A percentile compares a stretch with the other conserved stretches of the same genome.
Evolutionary conservation across 2,113 vertebrate species (phyloP).

Genomic region (Bos indicus): DNA sequence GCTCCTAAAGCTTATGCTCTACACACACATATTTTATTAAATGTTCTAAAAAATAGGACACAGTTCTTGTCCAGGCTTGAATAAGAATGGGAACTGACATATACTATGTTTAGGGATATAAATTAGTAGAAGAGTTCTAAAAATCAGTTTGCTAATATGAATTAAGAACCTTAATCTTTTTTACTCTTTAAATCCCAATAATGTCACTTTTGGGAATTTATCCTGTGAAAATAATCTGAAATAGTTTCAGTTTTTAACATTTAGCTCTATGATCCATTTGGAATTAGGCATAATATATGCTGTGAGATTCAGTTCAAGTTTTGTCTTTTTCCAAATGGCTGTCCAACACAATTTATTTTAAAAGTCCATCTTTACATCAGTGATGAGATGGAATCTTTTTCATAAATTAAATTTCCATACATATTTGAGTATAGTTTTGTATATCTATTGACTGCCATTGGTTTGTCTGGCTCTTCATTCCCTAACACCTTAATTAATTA

Average conservation of each 20-base stretch:
- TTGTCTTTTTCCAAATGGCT: background rate
- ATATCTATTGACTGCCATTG: background rate
- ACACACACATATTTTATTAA: background rate
- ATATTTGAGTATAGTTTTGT: background rate
- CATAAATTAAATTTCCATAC: background rate
- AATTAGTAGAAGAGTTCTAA: background rate
- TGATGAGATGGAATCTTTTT: background rate
- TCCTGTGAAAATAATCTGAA: background rate
- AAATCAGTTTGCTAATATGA: background rate
- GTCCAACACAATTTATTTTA: background rate
- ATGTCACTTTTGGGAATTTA: background rate
- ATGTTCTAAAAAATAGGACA: background rate
- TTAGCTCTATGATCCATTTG: background rate
- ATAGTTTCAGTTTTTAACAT: background rate
- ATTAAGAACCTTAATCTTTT: background rate
- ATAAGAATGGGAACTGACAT: background rate
- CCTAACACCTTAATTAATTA: background rate
- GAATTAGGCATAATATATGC: background rate
- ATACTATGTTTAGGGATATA: background rate
- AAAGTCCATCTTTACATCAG: background rate
- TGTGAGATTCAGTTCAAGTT: background rate
- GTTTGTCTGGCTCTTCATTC: background rate
- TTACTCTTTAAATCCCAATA: background rate
- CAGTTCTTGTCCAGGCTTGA: background rate
- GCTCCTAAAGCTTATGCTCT: background rate